Base-by-base conservation (phyloP, 2,888 invertebrate genomes). In the Rhamnusium bicolor region DNA sequence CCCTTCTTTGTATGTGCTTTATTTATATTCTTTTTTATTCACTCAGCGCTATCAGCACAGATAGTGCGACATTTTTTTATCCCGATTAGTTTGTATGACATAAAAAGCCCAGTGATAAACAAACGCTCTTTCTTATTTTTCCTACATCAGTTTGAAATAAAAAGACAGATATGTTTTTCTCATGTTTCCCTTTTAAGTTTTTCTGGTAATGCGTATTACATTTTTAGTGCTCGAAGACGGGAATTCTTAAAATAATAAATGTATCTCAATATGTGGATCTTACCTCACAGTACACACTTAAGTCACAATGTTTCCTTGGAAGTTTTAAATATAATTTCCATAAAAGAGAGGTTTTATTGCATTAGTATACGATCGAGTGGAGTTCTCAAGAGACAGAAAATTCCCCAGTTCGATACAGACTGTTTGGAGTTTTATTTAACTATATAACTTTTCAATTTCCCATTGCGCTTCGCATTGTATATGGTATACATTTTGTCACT, bases 361-460 rank as follows among this genome's bases (percentile, higher is more conserved):
- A 83, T 83, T 84, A 82, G 79, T 78, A 76, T 76, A 74, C 80
- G 78, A 78, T 77, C 79, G 81, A 79, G 77, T 77, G 75, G 75
- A 77, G 78, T 79, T 80, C 83, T 70, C 54, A 40, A 74, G 81
- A 81, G 81, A 81, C 72, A 53, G 70, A 77, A 80, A 81, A 81
- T 81, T 79, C 79, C 76, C 76, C 72, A 67, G 78, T 78, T 80
- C 79, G 76, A 80, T 80, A 79, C 75, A 69, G 70, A 67, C 73
- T 76, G 72, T 79, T 75, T 80, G 81, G 79, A 84, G 79, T 84
- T 83, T 85, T 85, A 86, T 84, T 85, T 85, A 86, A 86, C 83
- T 83, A 83, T 85, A 85, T 85, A 85, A 85, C 84, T 85, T 85
- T 85, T 85, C 86, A 86, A 85, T 86, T 86, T 86, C 84, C 84